phyloP scores from a whole-genome alignment of 2,888 invertebrate species.

The Ferrisia virgata region DNA sequence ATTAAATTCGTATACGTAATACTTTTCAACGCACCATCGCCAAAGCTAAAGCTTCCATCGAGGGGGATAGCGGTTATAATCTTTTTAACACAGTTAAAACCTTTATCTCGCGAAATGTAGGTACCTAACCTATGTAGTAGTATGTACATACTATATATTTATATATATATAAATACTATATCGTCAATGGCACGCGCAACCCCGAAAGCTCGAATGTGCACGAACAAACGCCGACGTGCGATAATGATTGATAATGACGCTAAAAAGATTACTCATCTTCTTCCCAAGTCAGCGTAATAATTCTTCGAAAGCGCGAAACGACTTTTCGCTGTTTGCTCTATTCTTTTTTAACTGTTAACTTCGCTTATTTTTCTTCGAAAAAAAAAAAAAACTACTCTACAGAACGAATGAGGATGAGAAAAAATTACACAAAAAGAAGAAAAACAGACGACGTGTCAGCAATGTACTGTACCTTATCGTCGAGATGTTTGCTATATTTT shows the following conservation, averaged over 20 bases:
- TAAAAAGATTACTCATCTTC: conserved; percentile 24
- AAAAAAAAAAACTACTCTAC: background rate
- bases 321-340: background rate
- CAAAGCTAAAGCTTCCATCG: background rate
- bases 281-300: background rate
- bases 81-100: conserved; percentile 28
- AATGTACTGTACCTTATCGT: background rate
- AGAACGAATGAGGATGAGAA: background rate
- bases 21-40: background rate
- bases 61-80: background rate
- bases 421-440: background rate
- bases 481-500: too few species aligned
- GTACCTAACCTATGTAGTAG: too few species aligned
- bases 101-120: conserved; percentile 13
- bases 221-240: background rate
- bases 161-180: too few species aligned
- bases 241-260: conserved; percentile 33
- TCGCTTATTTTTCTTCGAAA: background rate
- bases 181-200: too few species aligned
- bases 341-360: background rate
- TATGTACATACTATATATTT: too few species aligned
- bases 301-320: background rate
- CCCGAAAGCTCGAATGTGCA: background rate
- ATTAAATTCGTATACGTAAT: conserved; percentile 23
- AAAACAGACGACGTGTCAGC: background rate